Percentiles rank a stretch among this genome's conserved stretches.
phyloP scores from a whole-genome alignment of 2,797 vertebrate species.

The Macrochelys suwanniensis region DNA sequence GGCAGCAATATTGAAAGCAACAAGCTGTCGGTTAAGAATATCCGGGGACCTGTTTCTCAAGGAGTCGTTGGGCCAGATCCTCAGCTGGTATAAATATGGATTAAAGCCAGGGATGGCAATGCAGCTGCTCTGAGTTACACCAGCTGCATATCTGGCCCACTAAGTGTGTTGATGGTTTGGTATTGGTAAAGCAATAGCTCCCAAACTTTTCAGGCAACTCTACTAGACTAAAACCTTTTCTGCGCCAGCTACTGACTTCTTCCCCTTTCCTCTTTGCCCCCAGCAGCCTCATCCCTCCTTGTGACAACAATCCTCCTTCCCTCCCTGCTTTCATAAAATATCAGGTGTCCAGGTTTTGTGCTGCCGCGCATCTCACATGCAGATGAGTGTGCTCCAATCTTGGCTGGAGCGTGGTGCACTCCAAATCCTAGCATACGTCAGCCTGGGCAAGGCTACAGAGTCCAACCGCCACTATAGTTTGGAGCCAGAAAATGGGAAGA shows the following conservation, averaged over 20 bases:
- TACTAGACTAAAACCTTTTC: neutral
- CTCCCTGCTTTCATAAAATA: neutral
- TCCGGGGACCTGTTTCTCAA: neutral
- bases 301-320: neutral
- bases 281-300: neutral
- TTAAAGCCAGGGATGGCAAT: neutral
- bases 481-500: neutral
- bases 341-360: neutral
- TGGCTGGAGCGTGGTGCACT: neutral
- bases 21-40: neutral
- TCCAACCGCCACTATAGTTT: fast-evolving
- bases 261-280: neutral
- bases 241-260: neutral
- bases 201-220: neutral
- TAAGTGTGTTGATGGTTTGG: neutral
- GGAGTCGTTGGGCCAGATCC: neutral
- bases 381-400: neutral
- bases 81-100: neutral
- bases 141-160: neutral
- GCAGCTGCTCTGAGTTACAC: neutral
- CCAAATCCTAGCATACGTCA: neutral
- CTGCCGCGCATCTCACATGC: neutral
- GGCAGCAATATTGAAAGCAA: neutral
- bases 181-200: neutral
- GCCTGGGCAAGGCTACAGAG: neutral